Evolutionary conservation across 2,888 invertebrate genomes (phyloP), one percentile per base, ranked within the genome.

Genomic region (Polyploca ridens): DNA sequence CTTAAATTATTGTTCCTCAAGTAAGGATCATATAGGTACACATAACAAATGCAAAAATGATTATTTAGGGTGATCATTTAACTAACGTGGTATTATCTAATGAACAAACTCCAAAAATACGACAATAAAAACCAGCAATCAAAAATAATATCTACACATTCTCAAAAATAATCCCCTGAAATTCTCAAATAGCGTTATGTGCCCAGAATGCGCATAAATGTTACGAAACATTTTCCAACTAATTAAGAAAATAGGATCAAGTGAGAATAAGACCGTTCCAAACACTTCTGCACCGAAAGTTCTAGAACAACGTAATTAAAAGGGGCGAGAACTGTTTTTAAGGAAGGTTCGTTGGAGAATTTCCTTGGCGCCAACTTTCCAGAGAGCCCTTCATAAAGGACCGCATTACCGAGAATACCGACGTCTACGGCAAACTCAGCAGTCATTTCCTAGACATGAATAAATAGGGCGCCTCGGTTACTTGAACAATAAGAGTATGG

Each of bases 361-460:
- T 68, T 64, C 58, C 63, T 66, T 59, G 38, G 44, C 58, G 59
- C 65, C 60, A 66, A 68, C 58, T 68, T 68, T 63, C 61, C 57
- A 66, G 66, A 66, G 66, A 46, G 46, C 61, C 54, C 64, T 68
- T 58, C 58, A 64, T 68, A 66, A 68, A 66, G 44, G 58, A 13
- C 41, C 41, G 64, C 64, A 65, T 68, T 64, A 65, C 64, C 60
- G 46, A 62, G 63, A 65, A 66, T 64, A 64, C 64, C 57, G 46
- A 62, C 49, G 33, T 54, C 62, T 58, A 63, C 62, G 63, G 61
- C 59, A 61, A 63, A 58, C 64, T 66, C 62, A 46, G 58, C 61
- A 54, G 44, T 58, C 61, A 67, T 63, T 67, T 67, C 64, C 66
- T 44, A 54, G 27, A 64, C 38, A 33, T 64, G 62, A 67, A 64